A percentile compares a stretch with the other conserved stretches of the same genome.
Evolutionary conservation across 1,140 invertebrate genomes (phyloP).

Genomic region (Diabrotica undecimpunctata): DNA sequence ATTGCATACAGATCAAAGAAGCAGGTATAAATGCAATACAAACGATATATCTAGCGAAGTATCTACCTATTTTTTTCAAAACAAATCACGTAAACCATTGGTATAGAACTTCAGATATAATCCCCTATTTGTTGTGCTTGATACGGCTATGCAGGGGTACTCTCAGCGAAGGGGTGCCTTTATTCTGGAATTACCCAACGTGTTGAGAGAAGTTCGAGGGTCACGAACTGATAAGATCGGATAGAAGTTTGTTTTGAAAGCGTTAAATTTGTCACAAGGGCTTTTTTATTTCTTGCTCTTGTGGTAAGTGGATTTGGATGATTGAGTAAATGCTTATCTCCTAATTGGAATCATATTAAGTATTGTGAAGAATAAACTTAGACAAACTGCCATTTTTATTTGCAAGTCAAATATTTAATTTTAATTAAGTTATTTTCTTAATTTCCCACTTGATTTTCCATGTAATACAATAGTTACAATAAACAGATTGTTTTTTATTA

Average conservation of each 20-base stretch:
- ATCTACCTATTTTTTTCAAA: too few relatives aligned
- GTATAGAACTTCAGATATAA: too few relatives aligned
- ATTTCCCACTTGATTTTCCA: too few relatives aligned
- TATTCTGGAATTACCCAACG: constrained; percentile 8
- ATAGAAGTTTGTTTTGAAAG: constrained; percentile 10
- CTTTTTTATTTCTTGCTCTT: constrained; percentile 9
- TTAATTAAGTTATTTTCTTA: too few relatives aligned
- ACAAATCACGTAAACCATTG: too few relatives aligned
- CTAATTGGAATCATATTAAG: not conserved
- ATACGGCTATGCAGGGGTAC: not conserved
- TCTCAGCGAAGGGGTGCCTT: not conserved
- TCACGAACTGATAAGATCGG: not conserved
- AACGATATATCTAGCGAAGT: too few relatives aligned
- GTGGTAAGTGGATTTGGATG: constrained; percentile 8
- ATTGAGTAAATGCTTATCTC: not conserved
- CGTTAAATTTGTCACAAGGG: constrained; percentile 12
- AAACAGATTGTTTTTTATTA: too few relatives aligned
- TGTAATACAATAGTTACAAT: too few relatives aligned
- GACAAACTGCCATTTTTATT: too few relatives aligned
- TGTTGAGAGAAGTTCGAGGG: constrained; percentile 12
- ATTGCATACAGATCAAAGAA: too few relatives aligned
- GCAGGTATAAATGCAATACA: too few relatives aligned
- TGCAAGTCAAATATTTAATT: too few relatives aligned
- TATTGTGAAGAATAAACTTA: not conserved
- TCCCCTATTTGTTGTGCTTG: not conserved